phyloP scores from a whole-genome alignment of 2,797 vertebrate genomes.

The Cryptoprocta ferox region DNA sequence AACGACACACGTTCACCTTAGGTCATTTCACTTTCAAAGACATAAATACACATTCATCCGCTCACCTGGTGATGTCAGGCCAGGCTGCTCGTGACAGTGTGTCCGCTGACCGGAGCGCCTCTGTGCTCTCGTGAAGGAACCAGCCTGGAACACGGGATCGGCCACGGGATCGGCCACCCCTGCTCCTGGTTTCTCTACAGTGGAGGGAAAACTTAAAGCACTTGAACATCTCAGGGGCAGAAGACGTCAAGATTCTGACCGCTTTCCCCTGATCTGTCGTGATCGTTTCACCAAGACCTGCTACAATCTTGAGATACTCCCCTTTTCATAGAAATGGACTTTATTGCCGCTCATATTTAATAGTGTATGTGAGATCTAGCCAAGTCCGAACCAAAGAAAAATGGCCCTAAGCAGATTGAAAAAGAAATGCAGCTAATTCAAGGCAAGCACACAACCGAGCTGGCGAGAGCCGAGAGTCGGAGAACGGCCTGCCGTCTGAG shows the following conservation, averaged over 20 bases:
- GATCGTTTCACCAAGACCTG: background rate
- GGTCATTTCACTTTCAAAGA: background rate
- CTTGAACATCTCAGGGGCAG: too few relatives aligned
- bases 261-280: background rate
- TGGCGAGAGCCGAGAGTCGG: background rate
- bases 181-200: background rate
- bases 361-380: background rate
- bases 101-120: too few relatives aligned
- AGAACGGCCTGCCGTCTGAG: background rate
- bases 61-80: background rate
- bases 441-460: background rate
- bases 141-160: fast-evolving
- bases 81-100: background rate
- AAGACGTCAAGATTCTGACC: background rate
- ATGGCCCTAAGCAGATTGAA: too few relatives aligned
- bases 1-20: background rate
- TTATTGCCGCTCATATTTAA: background rate
- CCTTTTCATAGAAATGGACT: background rate
- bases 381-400: background rate
- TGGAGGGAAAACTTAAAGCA: background rate
- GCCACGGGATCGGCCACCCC: fast-evolving
- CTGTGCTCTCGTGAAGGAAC: background rate
- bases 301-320: background rate
- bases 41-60: background rate
- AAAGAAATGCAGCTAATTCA: background rate